These are phyloP conservation scores for Ditula angustiorana DNA, from an alignment of 2,888 invertebrate genomes.

Conservation along the genomic window DNA sequence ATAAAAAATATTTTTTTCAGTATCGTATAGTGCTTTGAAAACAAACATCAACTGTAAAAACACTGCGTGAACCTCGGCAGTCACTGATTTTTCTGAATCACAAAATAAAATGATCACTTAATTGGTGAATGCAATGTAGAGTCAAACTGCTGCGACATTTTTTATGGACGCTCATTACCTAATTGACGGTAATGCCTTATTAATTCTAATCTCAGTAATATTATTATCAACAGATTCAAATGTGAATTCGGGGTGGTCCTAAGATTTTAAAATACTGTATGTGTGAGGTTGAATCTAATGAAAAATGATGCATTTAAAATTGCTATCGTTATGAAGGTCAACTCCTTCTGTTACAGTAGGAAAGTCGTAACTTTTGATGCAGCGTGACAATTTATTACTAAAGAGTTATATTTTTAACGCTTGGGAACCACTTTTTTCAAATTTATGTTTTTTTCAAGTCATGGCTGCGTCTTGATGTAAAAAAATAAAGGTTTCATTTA, in stretches of 20 bases:
- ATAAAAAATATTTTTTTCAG: too few relatives aligned
- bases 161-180: conserved; percentile 61
- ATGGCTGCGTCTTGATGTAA: neutral
- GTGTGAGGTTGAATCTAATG: conserved; percentile 49
- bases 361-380: conserved; percentile 61
- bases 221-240: conserved; percentile 48
- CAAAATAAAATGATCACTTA: too few relatives aligned
- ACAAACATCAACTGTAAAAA: too few relatives aligned
- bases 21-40: too few relatives aligned
- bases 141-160: conserved; percentile 45
- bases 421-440: conserved; percentile 20
- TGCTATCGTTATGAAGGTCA: conserved; percentile 60
- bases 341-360: conserved; percentile 68
- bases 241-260: conserved; percentile 65
- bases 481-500: too few relatives aligned
- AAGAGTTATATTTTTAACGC: conserved; percentile 35
- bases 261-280: conserved; percentile 49
- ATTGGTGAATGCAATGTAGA: conserved; percentile 12
- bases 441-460: neutral
- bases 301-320: conserved; percentile 67
- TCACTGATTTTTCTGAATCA: too few relatives aligned
- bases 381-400: conserved; percentile 74
- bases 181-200: conserved; percentile 70
- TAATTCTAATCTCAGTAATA: conserved; percentile 66
- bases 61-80: too few relatives aligned